Conservation (phyloP, 1,140 invertebrate genomes). For the Lepidurus apus region DNA sequence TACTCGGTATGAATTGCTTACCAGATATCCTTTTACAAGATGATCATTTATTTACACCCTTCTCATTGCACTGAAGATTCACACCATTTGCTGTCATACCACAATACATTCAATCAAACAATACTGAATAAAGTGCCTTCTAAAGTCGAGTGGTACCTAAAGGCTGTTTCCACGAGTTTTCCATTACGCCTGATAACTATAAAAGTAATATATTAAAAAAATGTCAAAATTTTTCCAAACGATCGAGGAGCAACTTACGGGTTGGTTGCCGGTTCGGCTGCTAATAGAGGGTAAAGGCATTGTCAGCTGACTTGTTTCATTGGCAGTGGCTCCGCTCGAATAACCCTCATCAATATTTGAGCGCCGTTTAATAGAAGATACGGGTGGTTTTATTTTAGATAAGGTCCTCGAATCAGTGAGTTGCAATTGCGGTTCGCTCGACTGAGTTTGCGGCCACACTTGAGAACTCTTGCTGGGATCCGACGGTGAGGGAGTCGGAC, state of each 20-base stretch:
- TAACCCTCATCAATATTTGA: background rate
- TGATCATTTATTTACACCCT: conserved; percentile 5
- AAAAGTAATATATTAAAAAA: background rate
- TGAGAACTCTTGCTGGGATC: background rate
- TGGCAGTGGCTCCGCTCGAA: background rate
- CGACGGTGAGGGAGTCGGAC: background rate
- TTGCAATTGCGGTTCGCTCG: background rate
- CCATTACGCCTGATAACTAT: background rate
- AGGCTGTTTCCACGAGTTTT: conserved; percentile 9
- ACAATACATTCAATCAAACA: conserved; percentile 4
- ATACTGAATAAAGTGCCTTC: background rate
- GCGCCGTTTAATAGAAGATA: background rate
- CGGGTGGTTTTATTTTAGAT: background rate
- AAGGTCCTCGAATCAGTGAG: background rate
- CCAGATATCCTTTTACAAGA: background rate
- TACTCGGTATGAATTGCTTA: too few species aligned
- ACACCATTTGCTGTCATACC: background rate
- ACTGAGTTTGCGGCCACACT: background rate
- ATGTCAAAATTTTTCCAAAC: background rate
- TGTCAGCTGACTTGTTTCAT: background rate
- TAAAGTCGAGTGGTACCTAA: background rate
- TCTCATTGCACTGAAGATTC: conserved; percentile 11
- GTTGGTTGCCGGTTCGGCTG: conserved; percentile 7
- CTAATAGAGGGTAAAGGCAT: conserved; percentile 19
- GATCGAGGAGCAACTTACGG: background rate